Evolutionary conservation across 2,888 invertebrate genomes (phyloP), one percentile per base, ranked within the genome.

Genomic region (Torymus aiolomorphi): DNA sequence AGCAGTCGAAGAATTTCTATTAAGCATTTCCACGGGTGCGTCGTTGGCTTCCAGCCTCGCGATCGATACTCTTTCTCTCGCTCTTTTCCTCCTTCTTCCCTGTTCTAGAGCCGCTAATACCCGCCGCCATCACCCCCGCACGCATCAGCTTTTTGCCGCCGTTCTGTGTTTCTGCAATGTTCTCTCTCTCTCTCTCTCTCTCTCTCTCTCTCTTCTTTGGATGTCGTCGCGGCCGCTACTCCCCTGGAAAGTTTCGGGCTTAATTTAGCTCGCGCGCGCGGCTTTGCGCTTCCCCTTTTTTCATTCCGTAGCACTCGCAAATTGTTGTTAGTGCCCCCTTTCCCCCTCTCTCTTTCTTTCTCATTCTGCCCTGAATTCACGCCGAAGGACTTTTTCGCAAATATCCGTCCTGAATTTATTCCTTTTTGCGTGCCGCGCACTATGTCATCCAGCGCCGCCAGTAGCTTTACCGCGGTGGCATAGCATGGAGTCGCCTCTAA

Each of bases 1-100:
- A 88, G 87, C 84, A 86, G 85, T 82, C 84, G 84, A 86, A 87
- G 86, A 87, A 87, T 86, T 85, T 84, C 80, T 73, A 57, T 59
- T 75, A 78, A 82, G 84, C 86, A 87, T 85, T 86, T 87, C 83
- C 85, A 86, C 85, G 85, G 82, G 80, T 83, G 84, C 83, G 76
- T 77, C 69, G 49, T 51, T 16, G 59, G 51, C 51, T 31, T 52
- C 16, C 42, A n/a, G 2, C 1, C 42, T 31, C 62, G 3, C 62
- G 20, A 62, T 20, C 62, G 62, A 20, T 24, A 20, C 62, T 24
- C 11, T 11, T 62, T 11, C 13, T 20, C 24, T 62, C 49, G 63
- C n/a, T 11, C 51, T 8, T 12, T 18, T 14, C 51, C 20, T 66
- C 20, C 42, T 49, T 31, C 66, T 18, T 18, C 12, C 16, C 16